Base-by-base conservation (phyloP, 2,797 vertebrate species). In the Rhabdomys pumilio region DNA sequence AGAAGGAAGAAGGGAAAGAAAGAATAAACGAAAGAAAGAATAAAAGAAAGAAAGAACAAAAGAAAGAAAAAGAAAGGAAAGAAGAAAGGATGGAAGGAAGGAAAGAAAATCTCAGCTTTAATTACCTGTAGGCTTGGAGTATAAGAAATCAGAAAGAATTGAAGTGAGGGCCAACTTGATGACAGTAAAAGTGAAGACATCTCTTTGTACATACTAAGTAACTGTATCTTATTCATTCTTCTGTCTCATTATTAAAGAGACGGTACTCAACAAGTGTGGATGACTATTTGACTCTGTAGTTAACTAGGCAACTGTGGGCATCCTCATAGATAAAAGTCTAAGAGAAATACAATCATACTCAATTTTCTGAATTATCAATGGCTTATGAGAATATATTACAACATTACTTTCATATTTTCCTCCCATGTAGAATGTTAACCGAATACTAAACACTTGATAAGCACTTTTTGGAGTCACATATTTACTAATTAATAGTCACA, bases 281-380 rank as follows among this genome's bases (percentile, higher is more conserved):
- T 59, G 10, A 57, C 31, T 82, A 83, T 24, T 63, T 47, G 41
- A 65, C 34, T 47, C 55, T 19, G 0, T 31, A 69, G 10, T 91
- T 85, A 77, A 41, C 14, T 86, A 50, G 11, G 19, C 31, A 91
- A 24, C 72, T 87, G 13, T 61, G 50, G 86, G 20, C 15, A 90
- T 26, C 72, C 31, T 38, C n/a, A n/a, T 22, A 65, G 29, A 41
- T 13, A 67, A 80, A 20, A 41, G 11, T 80, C 63, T 65, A 29
- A 19, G 12, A 92, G 65, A 94, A 72, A 92, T 29, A 88, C 93
- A 92, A 65, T n/a, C 24, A 19, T 38, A 79, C 47, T 69, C 96
- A 44, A 79, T 50, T 55, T 63, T 90, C 86, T 79, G n/a, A 94
- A 79, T 53, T 55, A 63, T 19, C 26, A 59, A 57, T 9, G 26